These are phyloP conservation scores for Acleris laterana DNA, from an alignment of 2,888 invertebrate species.

Conservation along the genomic window DNA sequence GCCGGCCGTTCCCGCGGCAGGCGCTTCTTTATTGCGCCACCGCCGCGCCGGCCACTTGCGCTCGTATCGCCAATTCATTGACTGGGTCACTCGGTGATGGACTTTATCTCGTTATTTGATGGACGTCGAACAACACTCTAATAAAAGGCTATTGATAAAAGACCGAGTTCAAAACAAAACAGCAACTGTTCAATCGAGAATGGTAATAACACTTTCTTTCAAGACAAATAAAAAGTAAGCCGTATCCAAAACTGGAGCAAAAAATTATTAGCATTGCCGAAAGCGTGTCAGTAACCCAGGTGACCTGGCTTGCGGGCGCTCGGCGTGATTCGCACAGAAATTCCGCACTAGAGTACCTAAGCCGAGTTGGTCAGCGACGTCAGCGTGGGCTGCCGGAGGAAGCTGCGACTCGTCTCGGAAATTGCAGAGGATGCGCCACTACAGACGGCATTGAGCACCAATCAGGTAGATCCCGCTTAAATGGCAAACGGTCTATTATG, in stretches of 20 bases:
- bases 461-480: constrained; percentile 61
- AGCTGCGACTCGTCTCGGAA: constrained; percentile 74
- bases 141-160: constrained; percentile 8
- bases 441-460: constrained; percentile 78
- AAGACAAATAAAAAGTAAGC: constrained; percentile 50
- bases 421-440: constrained; percentile 75
- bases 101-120: constrained; percentile 47
- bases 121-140: constrained; percentile 21
- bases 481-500: constrained; percentile 42
- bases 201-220: constrained; percentile 19
- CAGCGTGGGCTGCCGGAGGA: constrained; percentile 58
- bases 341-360: constrained; percentile 39
- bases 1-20: constrained; percentile 5
- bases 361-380: constrained; percentile 45
- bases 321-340: constrained; percentile 23
- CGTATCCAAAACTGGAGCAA: constrained; percentile 50
- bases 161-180: background rate
- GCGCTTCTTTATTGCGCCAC: constrained; percentile 25
- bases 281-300: constrained; percentile 42
- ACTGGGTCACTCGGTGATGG: constrained; percentile 55
- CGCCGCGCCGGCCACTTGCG: constrained; percentile 56
- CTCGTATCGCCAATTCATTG: constrained; percentile 66
- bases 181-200: constrained; percentile 3
- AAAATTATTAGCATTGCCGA: constrained; percentile 51
- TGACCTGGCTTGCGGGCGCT: too few relatives aligned